phyloP scores from a whole-genome alignment of 2,888 invertebrate genomes.

The Tachystola acroxantha region DNA sequence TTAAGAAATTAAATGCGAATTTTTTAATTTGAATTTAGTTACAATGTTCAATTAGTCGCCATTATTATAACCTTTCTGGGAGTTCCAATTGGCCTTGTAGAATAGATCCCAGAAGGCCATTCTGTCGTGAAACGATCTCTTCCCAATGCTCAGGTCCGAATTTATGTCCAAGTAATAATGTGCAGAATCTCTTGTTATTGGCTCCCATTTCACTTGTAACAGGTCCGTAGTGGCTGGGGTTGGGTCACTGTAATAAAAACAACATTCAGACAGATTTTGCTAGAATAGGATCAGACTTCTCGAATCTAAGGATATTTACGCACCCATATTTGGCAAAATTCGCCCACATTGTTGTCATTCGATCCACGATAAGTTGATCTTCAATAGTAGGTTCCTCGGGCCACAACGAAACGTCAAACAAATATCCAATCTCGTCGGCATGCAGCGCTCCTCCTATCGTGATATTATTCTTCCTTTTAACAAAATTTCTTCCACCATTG shows the following conservation, averaged over 20 bases:
- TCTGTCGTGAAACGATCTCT: constrained; percentile 30
- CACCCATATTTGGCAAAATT: constrained; percentile 11
- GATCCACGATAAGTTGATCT: constrained; percentile 40
- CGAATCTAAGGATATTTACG: constrained; percentile 1
- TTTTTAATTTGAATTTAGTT: too few species aligned
- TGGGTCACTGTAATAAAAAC: constrained; percentile 32
- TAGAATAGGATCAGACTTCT: neutral
- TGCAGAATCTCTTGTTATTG: constrained; percentile 22
- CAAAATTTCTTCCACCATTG: constrained; percentile 30
- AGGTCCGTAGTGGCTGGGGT: constrained; percentile 34
- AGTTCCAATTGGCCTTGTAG: constrained; percentile 23
- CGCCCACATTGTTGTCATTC: constrained; percentile 33
- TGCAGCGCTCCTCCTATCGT: constrained; percentile 32
- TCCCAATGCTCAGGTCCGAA: constrained; percentile 18
- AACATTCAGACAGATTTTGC: neutral
- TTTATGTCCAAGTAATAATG: constrained; percentile 32
- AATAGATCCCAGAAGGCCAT: constrained; percentile 45
- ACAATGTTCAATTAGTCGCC: too few species aligned
- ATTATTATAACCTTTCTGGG: constrained; percentile 8
- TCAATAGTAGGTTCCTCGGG: constrained; percentile 16
- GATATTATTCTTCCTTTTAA: constrained; percentile 20
- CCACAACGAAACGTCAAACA: constrained; percentile 30
- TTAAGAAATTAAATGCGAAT: too few species aligned
- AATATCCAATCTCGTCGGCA: constrained; percentile 43
- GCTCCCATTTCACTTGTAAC: constrained; percentile 39